These are phyloP conservation scores for Zelleria hepariella DNA, from an alignment of 2,888 invertebrate genomes.

Conservation along the genomic window DNA sequence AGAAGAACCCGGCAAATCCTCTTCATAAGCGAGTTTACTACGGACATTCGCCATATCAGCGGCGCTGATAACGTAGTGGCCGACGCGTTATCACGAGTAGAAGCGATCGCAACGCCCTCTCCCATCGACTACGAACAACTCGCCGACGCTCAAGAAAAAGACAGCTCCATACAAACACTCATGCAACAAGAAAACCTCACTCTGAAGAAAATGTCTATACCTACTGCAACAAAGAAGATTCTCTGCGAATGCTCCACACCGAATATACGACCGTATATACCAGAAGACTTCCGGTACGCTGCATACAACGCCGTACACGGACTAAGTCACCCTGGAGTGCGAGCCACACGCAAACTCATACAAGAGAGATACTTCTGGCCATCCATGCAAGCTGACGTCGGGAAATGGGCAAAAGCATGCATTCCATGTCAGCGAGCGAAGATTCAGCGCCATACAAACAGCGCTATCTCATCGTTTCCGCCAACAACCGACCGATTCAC, in stretches of 20 bases:
- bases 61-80: slow-evolving; percentile 14
- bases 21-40: slow-evolving; percentile 18
- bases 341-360: background rate
- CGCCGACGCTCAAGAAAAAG: slow-evolving; percentile 5
- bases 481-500: background rate
- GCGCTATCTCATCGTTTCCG: background rate
- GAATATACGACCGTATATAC: slow-evolving; percentile 1
- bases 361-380: slow-evolving; percentile 5
- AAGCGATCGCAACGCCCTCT: slow-evolving; percentile 12
- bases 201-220: no score
- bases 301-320: slow-evolving; percentile 2
- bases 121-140: slow-evolving; percentile 13
- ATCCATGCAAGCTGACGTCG: background rate
- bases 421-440: slow-evolving; percentile 2
- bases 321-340: slow-evolving; percentile 4
- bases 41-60: slow-evolving; percentile 12
- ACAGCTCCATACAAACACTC: background rate
- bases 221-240: no score
- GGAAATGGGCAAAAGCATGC: background rate
- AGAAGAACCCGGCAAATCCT: slow-evolving; percentile 13
- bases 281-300: background rate
- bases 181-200: background rate
- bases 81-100: slow-evolving; percentile 15
- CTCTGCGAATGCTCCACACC: no score
- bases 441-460: background rate